Conservation (phyloP, 2,888 invertebrate species). For the Xestia sexstrigata region DNA sequence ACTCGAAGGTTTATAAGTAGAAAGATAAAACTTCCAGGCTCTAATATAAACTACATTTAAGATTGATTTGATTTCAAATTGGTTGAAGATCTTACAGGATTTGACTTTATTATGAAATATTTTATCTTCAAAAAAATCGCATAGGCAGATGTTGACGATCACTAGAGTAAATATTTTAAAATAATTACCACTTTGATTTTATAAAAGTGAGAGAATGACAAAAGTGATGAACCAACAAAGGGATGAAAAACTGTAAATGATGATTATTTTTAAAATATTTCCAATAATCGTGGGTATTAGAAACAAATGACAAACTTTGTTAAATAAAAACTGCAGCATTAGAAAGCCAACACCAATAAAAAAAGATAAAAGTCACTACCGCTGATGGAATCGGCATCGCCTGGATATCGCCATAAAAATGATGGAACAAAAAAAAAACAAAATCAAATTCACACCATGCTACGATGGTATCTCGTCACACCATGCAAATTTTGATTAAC, state of each 20-base stretch:
- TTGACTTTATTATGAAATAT: not conserved
- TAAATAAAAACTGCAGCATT: slow-evolving; percentile 63
- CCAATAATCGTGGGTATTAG: slow-evolving; percentile 14
- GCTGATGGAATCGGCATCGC: slow-evolving; percentile 93
- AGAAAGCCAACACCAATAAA: slow-evolving; percentile 78
- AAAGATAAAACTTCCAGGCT: not conserved
- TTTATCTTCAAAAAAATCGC: slow-evolving; percentile 14
- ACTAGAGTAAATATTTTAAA: slow-evolving; percentile 50
- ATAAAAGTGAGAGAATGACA: not conserved
- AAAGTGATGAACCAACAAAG: not conserved
- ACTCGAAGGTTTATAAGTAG: not conserved
- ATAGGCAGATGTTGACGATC: slow-evolving; percentile 24
- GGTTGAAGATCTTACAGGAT: not conserved
- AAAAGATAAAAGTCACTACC: slow-evolving; percentile 91
- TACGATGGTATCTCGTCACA: slow-evolving; percentile 70
- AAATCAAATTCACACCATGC: slow-evolving; percentile 86
- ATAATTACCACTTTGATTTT: slow-evolving; percentile 8
- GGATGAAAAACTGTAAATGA: not conserved
- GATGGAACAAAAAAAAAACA: slow-evolving; percentile 88
- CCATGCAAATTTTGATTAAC: slow-evolving; percentile 68
- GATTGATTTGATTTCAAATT: not conserved
- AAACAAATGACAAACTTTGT: slow-evolving; percentile 43
- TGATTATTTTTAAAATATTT: slow-evolving; percentile 49
- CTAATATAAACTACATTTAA: not conserved
- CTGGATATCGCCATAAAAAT: slow-evolving; percentile 89